phyloP scores from a whole-genome alignment of 2,113 vertebrate species.

The Bubalus kerabau region DNA sequence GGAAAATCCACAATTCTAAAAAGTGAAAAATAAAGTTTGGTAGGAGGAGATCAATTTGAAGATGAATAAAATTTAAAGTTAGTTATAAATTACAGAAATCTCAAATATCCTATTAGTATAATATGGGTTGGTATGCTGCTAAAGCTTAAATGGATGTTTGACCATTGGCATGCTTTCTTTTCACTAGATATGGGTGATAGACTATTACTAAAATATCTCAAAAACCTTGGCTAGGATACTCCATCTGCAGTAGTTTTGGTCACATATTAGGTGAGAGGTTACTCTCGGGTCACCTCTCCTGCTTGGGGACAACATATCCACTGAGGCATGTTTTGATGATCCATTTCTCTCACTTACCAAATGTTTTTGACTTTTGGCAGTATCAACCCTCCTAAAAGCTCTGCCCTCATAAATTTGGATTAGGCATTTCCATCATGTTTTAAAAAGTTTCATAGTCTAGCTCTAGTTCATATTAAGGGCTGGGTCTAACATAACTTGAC shows the following conservation, averaged over 20 bases:
- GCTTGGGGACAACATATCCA: not conserved
- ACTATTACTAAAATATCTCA: not conserved
- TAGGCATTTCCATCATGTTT: not conserved
- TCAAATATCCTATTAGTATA: not conserved
- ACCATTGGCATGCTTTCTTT: not conserved
- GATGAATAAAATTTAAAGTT: not conserved
- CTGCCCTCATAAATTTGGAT: not conserved
- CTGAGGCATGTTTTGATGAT: not conserved
- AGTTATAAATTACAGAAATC: not conserved
- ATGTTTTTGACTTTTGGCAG: not conserved
- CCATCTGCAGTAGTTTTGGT: not conserved
- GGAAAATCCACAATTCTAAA: not conserved
- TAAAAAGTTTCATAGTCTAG: not conserved
- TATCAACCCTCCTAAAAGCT: not conserved
- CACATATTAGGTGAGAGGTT: not conserved
- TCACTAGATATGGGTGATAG: not conserved
- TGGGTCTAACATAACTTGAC: slow-evolving; percentile 24
- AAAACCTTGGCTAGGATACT: not conserved
- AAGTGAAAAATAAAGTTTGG: not conserved
- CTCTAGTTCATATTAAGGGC: slow-evolving; percentile 16
- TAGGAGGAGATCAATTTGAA: not conserved
- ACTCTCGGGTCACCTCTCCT: not conserved
- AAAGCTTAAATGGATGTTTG: not conserved
- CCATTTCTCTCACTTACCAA: not conserved
- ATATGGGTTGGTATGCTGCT: not conserved